Base-by-base conservation (phyloP, 1,140 invertebrate species). In the Whitmania pigra region DNA sequence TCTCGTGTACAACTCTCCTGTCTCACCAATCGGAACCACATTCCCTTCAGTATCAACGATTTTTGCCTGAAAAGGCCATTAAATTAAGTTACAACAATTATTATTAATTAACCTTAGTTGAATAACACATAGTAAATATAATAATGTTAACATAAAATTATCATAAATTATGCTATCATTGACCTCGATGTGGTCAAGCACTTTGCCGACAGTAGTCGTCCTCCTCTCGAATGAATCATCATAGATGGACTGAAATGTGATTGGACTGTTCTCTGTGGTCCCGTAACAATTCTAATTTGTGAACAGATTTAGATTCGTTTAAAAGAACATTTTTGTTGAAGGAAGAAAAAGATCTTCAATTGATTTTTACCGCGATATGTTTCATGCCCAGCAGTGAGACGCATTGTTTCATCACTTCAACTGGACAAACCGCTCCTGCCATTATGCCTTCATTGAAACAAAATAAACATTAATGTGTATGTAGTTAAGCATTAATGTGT, bases 241-340 rank as follows among this genome's bases (percentile, higher is more conserved):
- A 73, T 78, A 77, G 36, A 77, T 78, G 29, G 77, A 79, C 78
- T 90, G 87, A 78, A 90, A 91, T 36, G 85, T 83, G 0, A 88
- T 85, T 0, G 89, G 90, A 60, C 91, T 91, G 0, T 86, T 87
- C 83, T 97, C 94, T 0, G 93, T 94, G 76, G 92, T 83, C 0
- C 94, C 94, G 77, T 92, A 97, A 36, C 91, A 85, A 67, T 88
- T 87, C 89, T 92, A 79, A 11, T 49, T 49, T 11, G 43, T 49
- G 13, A 49, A 49, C 43, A 49, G 43, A 49, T 36, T 36, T 36
- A 2, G n/a, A n/a, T n/a, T n/a, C n/a, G n/a, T n/a, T 5, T 49
- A 11, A 49, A 25, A 7, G 2, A 18, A n/a, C 9, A 22, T 22
- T 25, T n/a, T 18, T 2, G 22, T 63, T 0, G 22, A 22, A 20